Evolutionary conservation across 2,113 vertebrate species (phyloP).

Genomic region (cattle (Bos taurus)): ARS-UCD2.0 NC_037351.1:48961501-48962000

Average conservation of each 20-base stretch:
- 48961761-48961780: neutral
- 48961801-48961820: neutral
- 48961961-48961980: neutral
- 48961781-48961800: neutral
- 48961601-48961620: neutral
- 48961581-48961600: neutral
- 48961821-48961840: neutral
- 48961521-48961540: neutral
- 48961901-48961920: neutral
- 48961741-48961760: neutral
- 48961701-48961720: neutral
- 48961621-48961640: neutral
- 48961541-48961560: neutral
- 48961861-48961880: neutral
- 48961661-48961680: neutral
- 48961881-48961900: neutral
- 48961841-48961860: neutral
- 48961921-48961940: neutral
- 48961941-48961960: neutral
- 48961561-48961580: neutral
- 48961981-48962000: neutral
- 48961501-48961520: neutral
- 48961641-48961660: neutral
- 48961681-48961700: neutral
- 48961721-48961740: neutral